Percentiles rank a stretch among this genome's conserved stretches.
phyloP scores from a whole-genome alignment of 2,113 vertebrate genomes.

The Semicossyphus pulcher region DNA sequence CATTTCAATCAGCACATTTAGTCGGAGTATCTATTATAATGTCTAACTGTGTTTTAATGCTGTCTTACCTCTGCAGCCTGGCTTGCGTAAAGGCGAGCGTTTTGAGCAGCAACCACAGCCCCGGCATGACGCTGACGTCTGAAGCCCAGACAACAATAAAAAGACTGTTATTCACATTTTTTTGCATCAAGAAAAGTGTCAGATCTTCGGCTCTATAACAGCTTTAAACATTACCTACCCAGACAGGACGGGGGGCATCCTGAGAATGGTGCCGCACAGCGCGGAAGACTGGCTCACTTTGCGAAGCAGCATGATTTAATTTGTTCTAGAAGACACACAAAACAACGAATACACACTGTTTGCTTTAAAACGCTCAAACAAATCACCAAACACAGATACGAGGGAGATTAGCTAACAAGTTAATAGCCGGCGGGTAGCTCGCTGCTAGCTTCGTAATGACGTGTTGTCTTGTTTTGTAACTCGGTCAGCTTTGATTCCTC shows the following conservation, averaged over 20 bases:
- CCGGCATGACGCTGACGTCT: slow-evolving; percentile 70
- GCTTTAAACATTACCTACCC: slow-evolving; percentile 62
- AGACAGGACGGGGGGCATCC: slow-evolving; percentile 44
- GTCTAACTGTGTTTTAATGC: fast-evolving
- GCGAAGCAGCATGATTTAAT: slow-evolving; percentile 77
- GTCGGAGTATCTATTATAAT: fast-evolving
- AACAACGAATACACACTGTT: fast-evolving
- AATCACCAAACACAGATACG: neutral
- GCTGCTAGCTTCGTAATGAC: slow-evolving; percentile 1
- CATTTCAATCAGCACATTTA: too few species aligned
- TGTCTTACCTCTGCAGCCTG: slow-evolving; percentile 78
- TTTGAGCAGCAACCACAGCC: slow-evolving; percentile 39
- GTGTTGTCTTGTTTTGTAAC: slow-evolving; percentile 3
- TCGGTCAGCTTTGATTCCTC: neutral
- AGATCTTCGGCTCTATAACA: fast-evolving
- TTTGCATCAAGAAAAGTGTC: too few species aligned
- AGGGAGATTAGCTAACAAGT: neutral
- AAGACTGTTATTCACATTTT: neutral
- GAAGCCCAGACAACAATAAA: neutral
- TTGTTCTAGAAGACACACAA: neutral
- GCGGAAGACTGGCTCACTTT: slow-evolving; percentile 74
- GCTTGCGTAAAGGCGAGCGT: slow-evolving; percentile 75
- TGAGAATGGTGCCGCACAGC: slow-evolving; percentile 69
- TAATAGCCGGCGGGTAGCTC: neutral
- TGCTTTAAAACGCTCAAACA: neutral